These are phyloP conservation scores for Hirtodrosophila confusa DNA, from an alignment of 2,888 invertebrate species.

Conservation along the genomic window DNA sequence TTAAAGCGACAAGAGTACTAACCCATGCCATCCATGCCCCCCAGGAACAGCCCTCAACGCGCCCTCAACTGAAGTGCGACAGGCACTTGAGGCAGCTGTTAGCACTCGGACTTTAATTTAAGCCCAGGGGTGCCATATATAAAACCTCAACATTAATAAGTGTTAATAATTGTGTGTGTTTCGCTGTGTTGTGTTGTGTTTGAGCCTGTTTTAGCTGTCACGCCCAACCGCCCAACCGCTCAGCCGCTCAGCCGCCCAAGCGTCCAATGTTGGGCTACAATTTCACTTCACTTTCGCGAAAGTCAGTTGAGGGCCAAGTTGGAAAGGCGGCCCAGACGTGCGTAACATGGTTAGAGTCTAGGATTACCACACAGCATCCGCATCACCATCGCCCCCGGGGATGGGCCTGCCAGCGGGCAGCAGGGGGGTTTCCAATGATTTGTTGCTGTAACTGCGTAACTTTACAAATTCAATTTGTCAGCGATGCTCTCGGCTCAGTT, in stretches of 20 bases:
- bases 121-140: constrained; percentile 74
- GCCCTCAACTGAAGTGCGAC: constrained; percentile 43
- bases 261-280: constrained; percentile 44
- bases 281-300: constrained; percentile 74
- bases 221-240: constrained; percentile 27
- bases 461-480: constrained; percentile 79
- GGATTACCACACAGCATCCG: constrained; percentile 56
- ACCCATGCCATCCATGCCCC: constrained; percentile 8
- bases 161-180: constrained; percentile 75
- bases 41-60: constrained; percentile 17
- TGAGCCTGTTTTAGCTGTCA: constrained; percentile 46
- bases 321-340: constrained; percentile 70
- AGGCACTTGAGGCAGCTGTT: constrained; percentile 58
- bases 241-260: constrained; percentile 29
- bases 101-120: constrained; percentile 66
- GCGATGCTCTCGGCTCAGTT: constrained; percentile 53
- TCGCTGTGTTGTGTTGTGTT: constrained; percentile 14
- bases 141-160: constrained; percentile 81
- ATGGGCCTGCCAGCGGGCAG: constrained; percentile 8
- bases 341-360: constrained; percentile 67
- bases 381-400: constrained; percentile 39
- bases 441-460: constrained; percentile 68
- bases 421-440: constrained; percentile 53
- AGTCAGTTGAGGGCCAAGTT: constrained; percentile 48
- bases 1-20: constrained; percentile 62